Evolutionary conservation across 2,113 vertebrate species (phyloP).

Genomic region (Mormoops blainvillei): DNA sequence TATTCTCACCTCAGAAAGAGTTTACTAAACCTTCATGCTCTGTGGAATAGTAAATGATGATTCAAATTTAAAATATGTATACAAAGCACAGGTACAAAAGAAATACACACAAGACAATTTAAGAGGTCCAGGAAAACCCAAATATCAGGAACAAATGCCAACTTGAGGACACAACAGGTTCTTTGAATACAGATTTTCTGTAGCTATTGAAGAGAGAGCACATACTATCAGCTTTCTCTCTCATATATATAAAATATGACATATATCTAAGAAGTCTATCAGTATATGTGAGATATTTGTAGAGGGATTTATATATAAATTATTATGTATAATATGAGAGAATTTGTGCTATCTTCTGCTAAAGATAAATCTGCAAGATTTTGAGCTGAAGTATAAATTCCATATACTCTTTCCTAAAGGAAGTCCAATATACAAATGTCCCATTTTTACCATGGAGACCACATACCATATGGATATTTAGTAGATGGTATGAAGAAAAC

Average conservation of each 20-base stretch:
- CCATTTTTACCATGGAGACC: background rate
- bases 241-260: background rate
- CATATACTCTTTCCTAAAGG: background rate
- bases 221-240: background rate
- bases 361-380: constrained; percentile 10
- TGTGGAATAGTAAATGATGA: background rate
- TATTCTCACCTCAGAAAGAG: constrained; percentile 50
- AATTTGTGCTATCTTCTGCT: background rate
- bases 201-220: background rate
- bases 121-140: background rate
- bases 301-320: background rate
- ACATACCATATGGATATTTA: background rate
- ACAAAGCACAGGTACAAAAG: background rate
- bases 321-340: background rate
- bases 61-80: constrained; percentile 38
- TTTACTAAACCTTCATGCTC: constrained; percentile 34
- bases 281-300: background rate
- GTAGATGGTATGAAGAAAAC: background rate
- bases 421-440: background rate
- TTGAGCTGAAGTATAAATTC: constrained; percentile 5
- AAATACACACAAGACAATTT: background rate
- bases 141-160: background rate
- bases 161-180: background rate
- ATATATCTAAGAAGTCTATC: background rate
- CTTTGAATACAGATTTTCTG: background rate